Evolutionary conservation across 2,888 invertebrate species (phyloP).

Genomic region (Parnassius apollo): DNA sequence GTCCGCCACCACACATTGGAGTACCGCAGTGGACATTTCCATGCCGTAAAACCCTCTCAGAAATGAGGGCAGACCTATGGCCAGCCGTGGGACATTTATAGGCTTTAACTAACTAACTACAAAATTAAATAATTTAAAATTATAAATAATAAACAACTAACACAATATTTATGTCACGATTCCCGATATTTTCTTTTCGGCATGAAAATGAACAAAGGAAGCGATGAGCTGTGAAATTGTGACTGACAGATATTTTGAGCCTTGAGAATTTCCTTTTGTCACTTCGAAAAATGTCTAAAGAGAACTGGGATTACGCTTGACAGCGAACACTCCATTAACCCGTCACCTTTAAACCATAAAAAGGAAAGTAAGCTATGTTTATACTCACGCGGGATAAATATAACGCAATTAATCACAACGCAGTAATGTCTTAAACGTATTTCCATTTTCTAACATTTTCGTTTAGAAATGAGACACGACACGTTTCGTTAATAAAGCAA

Average conservation of each 20-base stretch:
- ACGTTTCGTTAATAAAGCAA: slow-evolving; percentile 37
- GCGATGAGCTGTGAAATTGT: slow-evolving; percentile 26
- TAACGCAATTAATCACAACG: slow-evolving; percentile 53
- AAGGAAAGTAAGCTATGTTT: slow-evolving; percentile 8
- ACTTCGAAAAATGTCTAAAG: background rate
- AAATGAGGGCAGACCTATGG: no score
- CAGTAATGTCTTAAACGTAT: slow-evolving; percentile 51
- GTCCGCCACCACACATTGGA: no score
- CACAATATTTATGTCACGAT: slow-evolving; percentile 5
- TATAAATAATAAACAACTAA: no score
- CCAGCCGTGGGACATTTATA: no score
- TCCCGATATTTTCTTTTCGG: slow-evolving; percentile 13
- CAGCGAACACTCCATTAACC: slow-evolving; percentile 28
- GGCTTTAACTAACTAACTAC: no score
- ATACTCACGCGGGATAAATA: slow-evolving; percentile 48
- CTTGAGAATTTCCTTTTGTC: no score
- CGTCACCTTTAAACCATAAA: slow-evolving; percentile 18
- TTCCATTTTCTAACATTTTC: slow-evolving; percentile 74
- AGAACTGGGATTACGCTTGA: slow-evolving; percentile 24
- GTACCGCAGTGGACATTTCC: no score
- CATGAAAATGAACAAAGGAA: slow-evolving; percentile 22
- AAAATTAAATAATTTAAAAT: no score
- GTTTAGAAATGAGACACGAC: slow-evolving; percentile 37
- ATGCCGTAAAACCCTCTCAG: no score
- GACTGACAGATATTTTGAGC: slow-evolving; percentile 21